phyloP scores from a whole-genome alignment of 2,888 invertebrate species.

The Xestia xanthographa region DNA sequence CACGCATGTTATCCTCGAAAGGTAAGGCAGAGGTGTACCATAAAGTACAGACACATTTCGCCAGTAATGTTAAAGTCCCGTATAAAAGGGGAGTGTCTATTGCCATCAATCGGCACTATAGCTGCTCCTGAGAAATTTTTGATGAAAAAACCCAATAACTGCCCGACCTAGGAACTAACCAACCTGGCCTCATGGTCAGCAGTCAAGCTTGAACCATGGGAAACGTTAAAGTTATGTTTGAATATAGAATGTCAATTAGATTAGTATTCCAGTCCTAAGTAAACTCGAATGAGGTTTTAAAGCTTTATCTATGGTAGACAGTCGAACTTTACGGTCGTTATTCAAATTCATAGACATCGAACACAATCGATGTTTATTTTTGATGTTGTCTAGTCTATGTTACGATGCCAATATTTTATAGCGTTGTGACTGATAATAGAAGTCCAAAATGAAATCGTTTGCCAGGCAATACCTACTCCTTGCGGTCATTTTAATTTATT shows the following conservation, averaged over 20 bases:
- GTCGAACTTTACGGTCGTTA: constrained; percentile 27
- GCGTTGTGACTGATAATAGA: background rate
- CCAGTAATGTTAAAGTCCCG: background rate
- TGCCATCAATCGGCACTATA: background rate
- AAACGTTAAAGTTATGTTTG: constrained; percentile 16
- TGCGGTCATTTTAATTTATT: no score
- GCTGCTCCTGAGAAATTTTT: background rate
- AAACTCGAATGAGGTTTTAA: constrained; percentile 41
- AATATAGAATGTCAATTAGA: constrained; percentile 51
- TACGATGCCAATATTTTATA: constrained; percentile 15
- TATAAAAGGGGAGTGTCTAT: background rate
- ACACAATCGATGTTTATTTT: constrained; percentile 33
- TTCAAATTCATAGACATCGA: constrained; percentile 30
- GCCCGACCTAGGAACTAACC: background rate
- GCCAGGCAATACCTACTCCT: background rate
- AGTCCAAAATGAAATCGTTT: background rate
- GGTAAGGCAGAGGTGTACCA: background rate
- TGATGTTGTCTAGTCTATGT: constrained; percentile 20
- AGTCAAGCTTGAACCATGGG: no score
- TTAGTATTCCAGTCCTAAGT: constrained; percentile 51
- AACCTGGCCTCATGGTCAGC: background rate
- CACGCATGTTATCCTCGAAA: no score
- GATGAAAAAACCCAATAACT: background rate
- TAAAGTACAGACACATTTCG: background rate
- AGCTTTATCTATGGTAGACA: constrained; percentile 45